Base-by-base conservation (phyloP, 2,797 vertebrate species). In the Potorous gilbertii region DNA sequence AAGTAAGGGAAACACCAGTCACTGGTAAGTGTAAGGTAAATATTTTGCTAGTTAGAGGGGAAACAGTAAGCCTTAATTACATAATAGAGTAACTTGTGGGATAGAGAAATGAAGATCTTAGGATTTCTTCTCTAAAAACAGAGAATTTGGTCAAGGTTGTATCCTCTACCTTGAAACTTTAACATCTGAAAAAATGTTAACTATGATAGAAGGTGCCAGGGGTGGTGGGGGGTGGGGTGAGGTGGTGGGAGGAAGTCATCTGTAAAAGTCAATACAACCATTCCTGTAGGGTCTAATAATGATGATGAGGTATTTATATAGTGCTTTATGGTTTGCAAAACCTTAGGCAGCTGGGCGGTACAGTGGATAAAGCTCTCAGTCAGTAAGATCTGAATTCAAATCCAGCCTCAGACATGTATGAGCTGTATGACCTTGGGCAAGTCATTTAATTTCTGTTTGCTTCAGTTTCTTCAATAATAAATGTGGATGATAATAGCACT, bases 1-100 rank as follows among this genome's bases (percentile, higher is more conserved):
- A 96, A 62, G 74, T 34, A 91, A 98, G 94, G 62, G 92, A 96
- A 95, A 94, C 0, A 3, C 18, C 66, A 24, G 66, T 46, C n/a
- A 46, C 16, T 24, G n/a, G 0, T 81, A 81, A 81, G n/a, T 81
- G 21, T 40, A 46, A 81, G n/a, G 66, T 81, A 21, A 81, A 24
- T 40, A 40, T 24, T 81, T 81, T 81, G 66, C 66, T 81, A 24
- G n/a, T 18, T 46, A 6, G 24, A 81, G 18, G 46, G 14, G 18
- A 81, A 81, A 24, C 6, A 24, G n/a, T 46, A 81, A 46, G 24
- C 18, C n/a, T 40, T 24, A 81, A 18, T 81, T 46, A 81, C 6
- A 81, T 24, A 24, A 81, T 24, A 24, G 6, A 18, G 8, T 81
- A 46, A 81, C 18, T 81, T 46, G 66, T 46, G n/a, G 8, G 62